Percentiles rank a stretch among this genome's conserved stretches.
phyloP scores from a whole-genome alignment of 2,113 vertebrate genomes.

The Shinisaurus crocodilurus region DNA sequence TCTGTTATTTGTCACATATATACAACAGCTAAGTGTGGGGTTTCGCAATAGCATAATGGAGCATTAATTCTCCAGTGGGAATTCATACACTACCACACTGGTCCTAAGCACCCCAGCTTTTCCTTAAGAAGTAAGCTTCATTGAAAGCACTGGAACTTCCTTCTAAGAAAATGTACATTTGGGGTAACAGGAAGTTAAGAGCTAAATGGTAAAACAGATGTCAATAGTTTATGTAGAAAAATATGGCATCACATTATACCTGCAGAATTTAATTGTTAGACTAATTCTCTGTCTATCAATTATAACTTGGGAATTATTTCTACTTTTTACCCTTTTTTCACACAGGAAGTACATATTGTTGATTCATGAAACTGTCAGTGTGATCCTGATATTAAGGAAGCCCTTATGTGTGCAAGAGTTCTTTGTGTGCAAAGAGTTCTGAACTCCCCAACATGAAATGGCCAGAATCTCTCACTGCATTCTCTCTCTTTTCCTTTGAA shows the following conservation, averaged over 20 bases:
- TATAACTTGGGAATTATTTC: background rate
- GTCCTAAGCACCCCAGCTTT: background rate
- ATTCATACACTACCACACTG: background rate
- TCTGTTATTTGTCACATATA: constrained; percentile 34
- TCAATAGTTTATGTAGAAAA: constrained; percentile 11
- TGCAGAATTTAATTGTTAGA: background rate
- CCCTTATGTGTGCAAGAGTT: background rate
- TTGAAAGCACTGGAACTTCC: background rate
- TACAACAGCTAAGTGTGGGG: background rate
- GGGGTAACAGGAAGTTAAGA: background rate
- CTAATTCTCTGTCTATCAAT: background rate
- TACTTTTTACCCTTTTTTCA: background rate
- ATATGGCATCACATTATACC: background rate
- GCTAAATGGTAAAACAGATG: background rate
- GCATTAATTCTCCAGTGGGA: constrained; percentile 26
- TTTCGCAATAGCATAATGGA: constrained; percentile 45
- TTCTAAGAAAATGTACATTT: background rate
- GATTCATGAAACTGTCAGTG: background rate
- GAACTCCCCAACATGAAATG: background rate
- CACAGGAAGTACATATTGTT: background rate
- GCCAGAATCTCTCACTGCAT: background rate
- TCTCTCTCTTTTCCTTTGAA: background rate
- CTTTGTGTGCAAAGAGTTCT: background rate
- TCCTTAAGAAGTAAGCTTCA: background rate
- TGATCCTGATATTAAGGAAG: background rate